Evolutionary conservation across 2,888 invertebrate species (phyloP).

Genomic region (Nomada fabriciana): DNA sequence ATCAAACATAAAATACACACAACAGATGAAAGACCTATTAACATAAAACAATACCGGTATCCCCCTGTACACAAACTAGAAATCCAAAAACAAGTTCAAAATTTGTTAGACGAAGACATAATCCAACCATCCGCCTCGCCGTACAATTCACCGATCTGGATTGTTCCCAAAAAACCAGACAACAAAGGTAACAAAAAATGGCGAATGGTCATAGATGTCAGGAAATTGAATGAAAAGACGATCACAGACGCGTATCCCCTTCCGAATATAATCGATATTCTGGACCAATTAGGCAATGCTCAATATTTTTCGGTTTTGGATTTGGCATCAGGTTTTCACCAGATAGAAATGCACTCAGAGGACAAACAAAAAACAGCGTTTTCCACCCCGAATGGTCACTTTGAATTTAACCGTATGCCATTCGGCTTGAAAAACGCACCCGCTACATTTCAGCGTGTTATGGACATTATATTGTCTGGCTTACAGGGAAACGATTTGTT

Average conservation of each 20-base stretch:
- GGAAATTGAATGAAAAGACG: background rate
- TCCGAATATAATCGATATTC: background rate
- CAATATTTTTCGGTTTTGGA: background rate
- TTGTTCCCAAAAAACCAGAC: background rate
- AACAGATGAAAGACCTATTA: background rate
- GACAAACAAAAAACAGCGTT: background rate
- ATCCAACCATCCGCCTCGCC: background rate
- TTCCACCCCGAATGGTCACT: background rate
- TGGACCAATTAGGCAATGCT: background rate
- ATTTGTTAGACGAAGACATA: background rate
- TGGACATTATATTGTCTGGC: background rate
- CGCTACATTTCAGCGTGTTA: background rate
- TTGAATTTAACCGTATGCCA: background rate
- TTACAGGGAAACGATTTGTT: background rate
- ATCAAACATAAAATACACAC: background rate
- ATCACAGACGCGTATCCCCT: background rate
- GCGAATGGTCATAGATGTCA: background rate
- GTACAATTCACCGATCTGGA: background rate
- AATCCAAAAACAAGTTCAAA: background rate
- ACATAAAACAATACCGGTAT: background rate
- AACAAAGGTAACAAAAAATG: background rate
- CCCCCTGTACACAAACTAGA: background rate
- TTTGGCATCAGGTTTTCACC: background rate
- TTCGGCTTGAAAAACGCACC: background rate
- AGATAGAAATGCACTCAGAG: background rate